A percentile compares a stretch with the other conserved stretches of the same genome.
Conservation (phyloP, 2,888 invertebrate genomes). For the Coecobrya sp. region DNA sequence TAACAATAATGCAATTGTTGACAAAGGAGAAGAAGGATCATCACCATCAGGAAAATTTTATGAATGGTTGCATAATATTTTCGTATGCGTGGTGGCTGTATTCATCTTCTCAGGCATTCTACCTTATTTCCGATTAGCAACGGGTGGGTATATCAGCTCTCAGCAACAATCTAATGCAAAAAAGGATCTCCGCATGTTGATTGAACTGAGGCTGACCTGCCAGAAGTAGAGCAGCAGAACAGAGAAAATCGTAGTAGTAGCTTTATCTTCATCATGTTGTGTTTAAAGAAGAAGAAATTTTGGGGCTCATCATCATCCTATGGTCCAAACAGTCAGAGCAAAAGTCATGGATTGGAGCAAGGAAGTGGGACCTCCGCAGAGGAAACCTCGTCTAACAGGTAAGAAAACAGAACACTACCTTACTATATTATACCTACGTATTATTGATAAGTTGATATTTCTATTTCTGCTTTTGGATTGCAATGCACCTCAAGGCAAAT, state of each 20-base stretch:
- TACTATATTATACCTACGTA: too few relatives aligned
- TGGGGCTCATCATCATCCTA: conserved; percentile 82
- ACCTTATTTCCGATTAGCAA: conserved; percentile 14
- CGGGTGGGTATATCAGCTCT: neutral
- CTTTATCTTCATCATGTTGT: conserved; percentile 81
- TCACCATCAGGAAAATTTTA: conserved; percentile 57
- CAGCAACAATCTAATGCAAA: neutral
- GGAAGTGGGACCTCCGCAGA: conserved; percentile 49
- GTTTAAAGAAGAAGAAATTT: conserved; percentile 83
- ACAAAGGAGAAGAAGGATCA: conserved; percentile 7
- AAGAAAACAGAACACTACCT: neutral
- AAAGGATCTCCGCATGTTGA: neutral
- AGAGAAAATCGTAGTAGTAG: neutral
- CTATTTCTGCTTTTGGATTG: too few relatives aligned
- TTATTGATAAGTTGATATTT: too few relatives aligned
- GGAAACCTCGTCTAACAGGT: conserved; percentile 44
- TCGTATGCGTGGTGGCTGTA: conserved; percentile 8
- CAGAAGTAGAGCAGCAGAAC: conserved; percentile 40
- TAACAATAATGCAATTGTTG: conserved; percentile 66
- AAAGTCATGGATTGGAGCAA: conserved; percentile 76
- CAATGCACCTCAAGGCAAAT: too few relatives aligned
- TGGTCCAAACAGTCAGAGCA: conserved; percentile 80
- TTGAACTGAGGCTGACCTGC: conserved; percentile 35
- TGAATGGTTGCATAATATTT: conserved; percentile 49
- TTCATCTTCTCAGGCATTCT: neutral